Conservation (phyloP, 2,888 invertebrate genomes). For the Drosophila prolongata region DNA sequence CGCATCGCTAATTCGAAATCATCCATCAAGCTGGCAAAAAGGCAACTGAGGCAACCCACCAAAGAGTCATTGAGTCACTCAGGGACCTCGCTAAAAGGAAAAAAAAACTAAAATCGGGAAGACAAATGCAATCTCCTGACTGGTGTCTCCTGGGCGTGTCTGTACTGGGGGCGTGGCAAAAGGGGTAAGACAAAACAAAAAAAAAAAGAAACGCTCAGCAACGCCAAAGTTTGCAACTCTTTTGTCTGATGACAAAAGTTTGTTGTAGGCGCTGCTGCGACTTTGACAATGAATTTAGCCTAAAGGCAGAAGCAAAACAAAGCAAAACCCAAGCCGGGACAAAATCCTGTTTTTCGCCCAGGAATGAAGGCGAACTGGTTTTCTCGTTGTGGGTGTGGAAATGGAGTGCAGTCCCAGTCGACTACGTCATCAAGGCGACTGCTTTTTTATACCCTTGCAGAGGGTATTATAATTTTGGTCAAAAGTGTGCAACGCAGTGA, state of each 20-base stretch:
- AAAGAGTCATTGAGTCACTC: slow-evolving; percentile 50
- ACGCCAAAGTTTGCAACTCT: slow-evolving; percentile 66
- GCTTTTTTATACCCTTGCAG: too few relatives aligned
- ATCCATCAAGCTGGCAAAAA: slow-evolving; percentile 68
- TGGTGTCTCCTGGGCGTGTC: slow-evolving; percentile 46
- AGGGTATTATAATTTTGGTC: too few relatives aligned
- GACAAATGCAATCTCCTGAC: slow-evolving; percentile 50
- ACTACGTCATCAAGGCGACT: slow-evolving; percentile 67
- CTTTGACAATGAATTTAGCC: slow-evolving; percentile 80
- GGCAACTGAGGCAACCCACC: slow-evolving; percentile 30
- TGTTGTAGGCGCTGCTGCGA: slow-evolving; percentile 72
- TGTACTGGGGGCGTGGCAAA: slow-evolving; percentile 18
- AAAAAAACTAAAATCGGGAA: slow-evolving; percentile 9
- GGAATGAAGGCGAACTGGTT: slow-evolving; percentile 69
- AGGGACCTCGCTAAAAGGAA: slow-evolving; percentile 26
- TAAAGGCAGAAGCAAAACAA: slow-evolving; percentile 62
- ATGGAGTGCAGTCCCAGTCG: slow-evolving; percentile 42
- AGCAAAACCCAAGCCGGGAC: slow-evolving; percentile 24
- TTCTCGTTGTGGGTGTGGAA: slow-evolving; percentile 62
- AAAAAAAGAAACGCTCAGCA: slow-evolving; percentile 18
- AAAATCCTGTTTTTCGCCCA: slow-evolving; percentile 67
- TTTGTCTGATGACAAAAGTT: slow-evolving; percentile 79
- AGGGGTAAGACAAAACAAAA: not conserved
- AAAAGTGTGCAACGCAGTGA: too few relatives aligned
- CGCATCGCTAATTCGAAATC: slow-evolving; percentile 76